A percentile compares a stretch with the other conserved stretches of the same genome.
Evolutionary conservation across 2,888 invertebrate genomes (phyloP).

Genomic region (Megalurothrips usitatus): DNA sequence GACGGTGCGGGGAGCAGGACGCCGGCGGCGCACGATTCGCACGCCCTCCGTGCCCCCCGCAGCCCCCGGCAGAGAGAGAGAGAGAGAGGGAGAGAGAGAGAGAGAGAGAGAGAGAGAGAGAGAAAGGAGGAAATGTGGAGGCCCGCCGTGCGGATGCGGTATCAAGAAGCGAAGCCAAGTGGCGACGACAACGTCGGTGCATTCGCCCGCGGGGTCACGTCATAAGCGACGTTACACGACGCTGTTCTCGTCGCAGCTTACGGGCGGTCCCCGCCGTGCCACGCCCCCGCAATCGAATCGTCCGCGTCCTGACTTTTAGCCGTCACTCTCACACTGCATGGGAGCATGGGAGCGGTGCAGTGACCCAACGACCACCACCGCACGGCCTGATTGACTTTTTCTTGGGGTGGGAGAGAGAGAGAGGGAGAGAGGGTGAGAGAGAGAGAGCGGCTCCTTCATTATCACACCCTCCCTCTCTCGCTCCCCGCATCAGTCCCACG

Average conservation of each 20-base stretch:
- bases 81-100: conserved; percentile 2
- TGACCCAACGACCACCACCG: not conserved
- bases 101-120: conserved; percentile 1
- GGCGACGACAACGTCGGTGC: too few species aligned
- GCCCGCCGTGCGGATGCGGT: too few species aligned
- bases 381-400: conserved; percentile 19
- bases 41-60: too few species aligned
- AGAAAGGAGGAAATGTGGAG: too few species aligned
- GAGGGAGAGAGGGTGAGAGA: too few species aligned
- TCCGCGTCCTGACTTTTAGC: not conserved
- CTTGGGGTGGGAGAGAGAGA: not conserved
- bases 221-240: too few species aligned
- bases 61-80: not conserved
- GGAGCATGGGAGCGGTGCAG: not conserved
- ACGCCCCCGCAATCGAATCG: not conserved
- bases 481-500: not conserved
- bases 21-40: not conserved
- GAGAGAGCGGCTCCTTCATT: too few species aligned
- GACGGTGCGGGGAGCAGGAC: not conserved
- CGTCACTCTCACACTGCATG: too few species aligned
- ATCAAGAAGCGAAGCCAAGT: too few species aligned
- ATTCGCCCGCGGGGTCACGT: too few species aligned
- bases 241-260: too few species aligned
- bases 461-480: too few species aligned
- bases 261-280: not conserved